These are phyloP conservation scores for Lasiurus borealis DNA, from an alignment of 2,113 vertebrate species.

Conservation along the genomic window DNA sequence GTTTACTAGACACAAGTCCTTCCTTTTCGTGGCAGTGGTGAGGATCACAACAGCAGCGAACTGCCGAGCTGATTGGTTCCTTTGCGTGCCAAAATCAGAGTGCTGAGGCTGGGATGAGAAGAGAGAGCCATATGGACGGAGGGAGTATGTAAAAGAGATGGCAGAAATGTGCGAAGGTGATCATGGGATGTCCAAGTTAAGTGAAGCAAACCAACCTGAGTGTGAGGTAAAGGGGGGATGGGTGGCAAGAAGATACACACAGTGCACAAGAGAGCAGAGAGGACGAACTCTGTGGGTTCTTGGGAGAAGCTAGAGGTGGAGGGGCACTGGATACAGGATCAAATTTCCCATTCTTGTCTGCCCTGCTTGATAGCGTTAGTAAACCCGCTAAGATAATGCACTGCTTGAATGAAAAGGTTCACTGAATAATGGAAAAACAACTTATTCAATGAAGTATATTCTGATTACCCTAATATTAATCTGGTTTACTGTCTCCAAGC, in stretches of 20 bases:
- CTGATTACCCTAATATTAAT: constrained; percentile 20
- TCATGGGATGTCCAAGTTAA: neutral
- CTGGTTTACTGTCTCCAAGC: constrained; percentile 5
- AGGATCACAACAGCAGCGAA: neutral
- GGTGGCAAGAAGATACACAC: neutral
- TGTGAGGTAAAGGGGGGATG: neutral
- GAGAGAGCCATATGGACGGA: neutral
- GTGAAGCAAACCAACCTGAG: neutral
- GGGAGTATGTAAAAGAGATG: neutral
- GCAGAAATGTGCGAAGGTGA: neutral
- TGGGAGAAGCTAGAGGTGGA: neutral
- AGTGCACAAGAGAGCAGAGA: neutral
- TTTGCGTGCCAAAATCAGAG: neutral
- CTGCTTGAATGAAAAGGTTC: constrained; percentile 21
- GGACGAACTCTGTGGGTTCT: neutral
- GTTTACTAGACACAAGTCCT: neutral
- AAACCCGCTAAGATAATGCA: neutral
- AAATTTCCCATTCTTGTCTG: neutral
- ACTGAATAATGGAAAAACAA: constrained; percentile 11
- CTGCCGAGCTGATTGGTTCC: neutral
- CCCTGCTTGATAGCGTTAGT: neutral
- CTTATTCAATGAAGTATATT: constrained; percentile 37
- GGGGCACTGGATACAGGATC: neutral
- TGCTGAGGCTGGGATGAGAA: neutral
- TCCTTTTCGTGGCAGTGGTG: neutral